Conservation (phyloP, 2,113 vertebrate species). For the Urocitellus parryii region DNA sequence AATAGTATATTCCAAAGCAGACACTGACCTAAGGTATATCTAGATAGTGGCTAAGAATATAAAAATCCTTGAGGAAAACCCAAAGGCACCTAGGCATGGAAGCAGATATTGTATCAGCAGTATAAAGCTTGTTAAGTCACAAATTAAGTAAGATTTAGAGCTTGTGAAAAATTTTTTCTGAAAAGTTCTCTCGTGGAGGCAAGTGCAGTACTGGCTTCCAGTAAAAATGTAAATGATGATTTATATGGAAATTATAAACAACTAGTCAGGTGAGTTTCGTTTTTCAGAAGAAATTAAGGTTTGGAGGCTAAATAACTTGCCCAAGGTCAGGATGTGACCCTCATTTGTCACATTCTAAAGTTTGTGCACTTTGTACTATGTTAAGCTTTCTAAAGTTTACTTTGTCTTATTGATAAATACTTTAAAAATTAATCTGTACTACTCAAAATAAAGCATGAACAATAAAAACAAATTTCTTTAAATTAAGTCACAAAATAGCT, state of each 20-base stretch:
- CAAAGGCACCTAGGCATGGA: background rate
- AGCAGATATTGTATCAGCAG: background rate
- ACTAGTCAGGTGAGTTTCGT: background rate
- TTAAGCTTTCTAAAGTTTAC: background rate
- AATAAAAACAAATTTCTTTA: conserved; percentile 24
- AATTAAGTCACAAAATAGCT: background rate
- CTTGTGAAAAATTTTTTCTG: background rate
- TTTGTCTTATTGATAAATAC: background rate
- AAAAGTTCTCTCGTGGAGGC: background rate
- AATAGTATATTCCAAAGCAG: background rate
- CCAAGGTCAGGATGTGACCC: background rate
- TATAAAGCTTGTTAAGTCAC: background rate
- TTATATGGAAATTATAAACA: background rate
- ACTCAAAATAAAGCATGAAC: background rate
- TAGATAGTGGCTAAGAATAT: background rate
- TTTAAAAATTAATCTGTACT: conserved; percentile 35
- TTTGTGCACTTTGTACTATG: background rate
- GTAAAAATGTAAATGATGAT: background rate
- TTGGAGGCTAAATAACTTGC: background rate
- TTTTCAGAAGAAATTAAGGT: conserved; percentile 27
- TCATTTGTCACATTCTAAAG: conserved; percentile 22
- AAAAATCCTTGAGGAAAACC: conserved; percentile 5
- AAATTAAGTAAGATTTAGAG: background rate
- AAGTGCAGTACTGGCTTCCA: background rate
- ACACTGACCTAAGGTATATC: background rate